Conservation (phyloP, 92 coral and sea anemone genomes). For the Umimayanthus chanpuru region DNA sequence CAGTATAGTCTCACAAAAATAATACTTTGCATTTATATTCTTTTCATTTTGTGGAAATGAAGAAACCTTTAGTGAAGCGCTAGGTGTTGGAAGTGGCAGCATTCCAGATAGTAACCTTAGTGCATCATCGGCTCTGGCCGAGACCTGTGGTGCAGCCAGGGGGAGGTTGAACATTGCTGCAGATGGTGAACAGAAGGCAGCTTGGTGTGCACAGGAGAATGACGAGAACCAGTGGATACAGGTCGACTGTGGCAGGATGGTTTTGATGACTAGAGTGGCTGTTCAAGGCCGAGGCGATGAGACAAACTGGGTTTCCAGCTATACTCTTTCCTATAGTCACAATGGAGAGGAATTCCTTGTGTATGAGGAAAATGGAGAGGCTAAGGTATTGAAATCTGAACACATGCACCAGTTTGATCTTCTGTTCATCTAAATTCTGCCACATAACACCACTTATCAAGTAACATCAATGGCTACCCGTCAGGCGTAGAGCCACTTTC, state of each 20-base stretch:
- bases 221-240: constrained; percentile 85
- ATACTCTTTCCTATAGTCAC: constrained; percentile 61
- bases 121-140: constrained; percentile 80
- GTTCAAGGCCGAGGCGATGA: constrained; percentile 82
- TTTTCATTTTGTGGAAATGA: too few species aligned
- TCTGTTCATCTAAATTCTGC: not conserved
- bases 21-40: too few species aligned
- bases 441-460: not conserved
- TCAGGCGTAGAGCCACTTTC: too few species aligned
- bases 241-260: constrained; percentile 74
- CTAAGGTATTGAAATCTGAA: constrained; percentile 43
- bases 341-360: constrained; percentile 65
- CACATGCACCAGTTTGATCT: not conserved
- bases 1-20: too few species aligned
- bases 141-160: constrained; percentile 66
- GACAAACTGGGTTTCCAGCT: constrained; percentile 67
- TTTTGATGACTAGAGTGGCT: constrained; percentile 55
- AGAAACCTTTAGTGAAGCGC: constrained; percentile 44
- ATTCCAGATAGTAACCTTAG: constrained; percentile 69
- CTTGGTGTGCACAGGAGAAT: constrained; percentile 76
- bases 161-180: constrained; percentile 74
- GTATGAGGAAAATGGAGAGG: constrained; percentile 61
- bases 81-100: constrained; percentile 72
- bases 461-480: too few species aligned
- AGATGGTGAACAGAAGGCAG: constrained; percentile 77